phyloP scores from a whole-genome alignment of 2,797 vertebrate species.

The Megalops cyprinoides region DNA sequence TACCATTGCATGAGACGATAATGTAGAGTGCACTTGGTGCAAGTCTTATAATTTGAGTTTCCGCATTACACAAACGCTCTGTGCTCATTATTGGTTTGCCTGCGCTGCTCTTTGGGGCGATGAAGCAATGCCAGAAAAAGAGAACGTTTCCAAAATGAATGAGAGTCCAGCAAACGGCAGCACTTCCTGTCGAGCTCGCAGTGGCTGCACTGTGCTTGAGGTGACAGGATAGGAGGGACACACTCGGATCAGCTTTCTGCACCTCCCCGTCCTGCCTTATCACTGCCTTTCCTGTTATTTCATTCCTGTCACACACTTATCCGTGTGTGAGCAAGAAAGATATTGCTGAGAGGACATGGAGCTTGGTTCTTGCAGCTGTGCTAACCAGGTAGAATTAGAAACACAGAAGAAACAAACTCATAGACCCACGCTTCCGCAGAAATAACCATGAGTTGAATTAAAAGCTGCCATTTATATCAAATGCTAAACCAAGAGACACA shows the following conservation, averaged over 20 bases:
- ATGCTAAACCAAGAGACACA: background rate
- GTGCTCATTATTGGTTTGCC: background rate
- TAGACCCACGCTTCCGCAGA: background rate
- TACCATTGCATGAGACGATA: background rate
- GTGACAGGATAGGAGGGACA: background rate
- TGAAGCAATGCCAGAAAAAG: background rate
- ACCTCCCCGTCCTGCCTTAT: background rate
- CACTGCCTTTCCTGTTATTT: conserved; percentile 11
- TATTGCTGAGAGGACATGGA: background rate
- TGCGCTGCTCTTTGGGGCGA: background rate
- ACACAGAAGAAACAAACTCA: background rate
- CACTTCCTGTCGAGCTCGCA: background rate
- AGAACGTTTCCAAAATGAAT: background rate
- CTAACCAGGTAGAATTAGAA: background rate
- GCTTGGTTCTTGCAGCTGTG: background rate
- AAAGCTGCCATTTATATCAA: background rate
- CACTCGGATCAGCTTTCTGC: conserved; percentile 37
- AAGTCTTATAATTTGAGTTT: no score
- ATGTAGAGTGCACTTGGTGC: no score
- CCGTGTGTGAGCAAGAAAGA: background rate
- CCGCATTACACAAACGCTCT: background rate
- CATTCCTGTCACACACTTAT: background rate
- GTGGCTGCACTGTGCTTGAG: background rate
- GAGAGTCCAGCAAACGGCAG: background rate
- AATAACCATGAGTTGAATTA: background rate